These are phyloP conservation scores for Zoroaster sp. DNA, from an alignment of 53 echinoderm and acorn worm genomes.

Conservation along the genomic window DNA sequence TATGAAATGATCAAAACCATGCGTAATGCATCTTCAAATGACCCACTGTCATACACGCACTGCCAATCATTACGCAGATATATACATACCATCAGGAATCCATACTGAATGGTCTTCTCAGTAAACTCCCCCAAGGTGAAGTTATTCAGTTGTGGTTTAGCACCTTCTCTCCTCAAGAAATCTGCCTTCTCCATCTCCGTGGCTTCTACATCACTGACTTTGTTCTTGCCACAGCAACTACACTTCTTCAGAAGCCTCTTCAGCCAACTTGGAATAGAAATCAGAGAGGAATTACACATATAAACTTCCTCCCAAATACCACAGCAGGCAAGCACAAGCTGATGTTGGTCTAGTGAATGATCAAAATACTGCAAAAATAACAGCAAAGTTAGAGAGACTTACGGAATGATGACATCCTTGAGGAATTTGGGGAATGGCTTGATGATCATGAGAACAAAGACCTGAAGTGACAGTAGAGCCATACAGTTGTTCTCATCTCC, in stretches of 20 bases:
- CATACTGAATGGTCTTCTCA: conserved; percentile 98
- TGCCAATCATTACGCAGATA: too few relatives aligned
- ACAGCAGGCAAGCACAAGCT: neutral
- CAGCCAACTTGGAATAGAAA: conserved; percentile 59
- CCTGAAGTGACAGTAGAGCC: conserved; percentile 92
- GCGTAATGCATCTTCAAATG: too few relatives aligned
- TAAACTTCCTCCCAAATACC: neutral
- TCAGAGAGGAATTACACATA: neutral
- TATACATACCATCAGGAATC: conserved; percentile 94
- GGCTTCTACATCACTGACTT: conserved; percentile 65
- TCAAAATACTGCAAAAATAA: too few relatives aligned
- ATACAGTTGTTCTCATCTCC: conserved; percentile 88
- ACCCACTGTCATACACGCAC: too few relatives aligned
- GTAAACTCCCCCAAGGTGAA: conserved; percentile 94
- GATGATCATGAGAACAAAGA: conserved; percentile 93
- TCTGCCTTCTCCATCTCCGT: conserved; percentile 61
- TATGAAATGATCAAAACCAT: too few relatives aligned
- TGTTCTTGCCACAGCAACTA: conserved; percentile 65
- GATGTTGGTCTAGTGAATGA: too few relatives aligned
- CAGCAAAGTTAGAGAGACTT: conserved; percentile 25
- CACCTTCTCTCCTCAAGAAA: conserved; percentile 75
- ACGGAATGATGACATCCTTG: conserved; percentile 97
- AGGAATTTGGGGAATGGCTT: conserved; percentile 95
- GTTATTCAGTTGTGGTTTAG: conserved; percentile 80
- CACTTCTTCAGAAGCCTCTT: conserved; percentile 71